Evolutionary conservation across 2,888 invertebrate species (phyloP).

Genomic region (Deilephila porcellus): DNA sequence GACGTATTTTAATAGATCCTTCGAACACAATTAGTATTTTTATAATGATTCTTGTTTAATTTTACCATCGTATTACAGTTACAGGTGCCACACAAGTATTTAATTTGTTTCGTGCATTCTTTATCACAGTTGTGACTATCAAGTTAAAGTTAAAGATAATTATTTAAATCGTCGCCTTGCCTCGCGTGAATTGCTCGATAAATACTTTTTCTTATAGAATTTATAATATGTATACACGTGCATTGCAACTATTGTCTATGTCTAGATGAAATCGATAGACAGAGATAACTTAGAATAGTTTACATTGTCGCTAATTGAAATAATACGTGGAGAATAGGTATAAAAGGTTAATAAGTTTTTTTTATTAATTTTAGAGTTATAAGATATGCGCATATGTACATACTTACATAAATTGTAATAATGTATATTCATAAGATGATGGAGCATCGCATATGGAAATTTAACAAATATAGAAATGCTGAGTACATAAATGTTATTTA

Average conservation of each 20-base stretch:
- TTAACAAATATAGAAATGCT: background rate
- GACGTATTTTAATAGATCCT: background rate
- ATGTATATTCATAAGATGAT: background rate
- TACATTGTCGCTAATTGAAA: background rate
- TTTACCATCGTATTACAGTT: too few relatives aligned
- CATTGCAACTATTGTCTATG: background rate
- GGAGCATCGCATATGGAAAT: background rate
- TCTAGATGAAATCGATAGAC: background rate
- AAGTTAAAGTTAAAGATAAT: background rate
- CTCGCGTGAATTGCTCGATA: background rate
- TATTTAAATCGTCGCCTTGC: slow-evolving; percentile 14
- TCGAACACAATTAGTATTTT: background rate
- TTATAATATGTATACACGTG: background rate
- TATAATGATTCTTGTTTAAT: background rate
- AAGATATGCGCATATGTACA: background rate
- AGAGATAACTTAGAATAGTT: background rate
- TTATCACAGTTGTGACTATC: background rate
- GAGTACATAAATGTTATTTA: background rate
- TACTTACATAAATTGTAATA: background rate
- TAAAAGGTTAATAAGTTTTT: too few relatives aligned
- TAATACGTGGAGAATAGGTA: background rate
- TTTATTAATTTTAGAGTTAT: background rate
- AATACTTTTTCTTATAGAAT: slow-evolving; percentile 2
- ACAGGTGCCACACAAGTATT: too few relatives aligned
- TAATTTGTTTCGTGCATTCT: too few relatives aligned